Evolutionary conservation across 2,113 vertebrate genomes (phyloP), one percentile per base, ranked within the genome.

Genomic region (Phainopepla nitens): DNA sequence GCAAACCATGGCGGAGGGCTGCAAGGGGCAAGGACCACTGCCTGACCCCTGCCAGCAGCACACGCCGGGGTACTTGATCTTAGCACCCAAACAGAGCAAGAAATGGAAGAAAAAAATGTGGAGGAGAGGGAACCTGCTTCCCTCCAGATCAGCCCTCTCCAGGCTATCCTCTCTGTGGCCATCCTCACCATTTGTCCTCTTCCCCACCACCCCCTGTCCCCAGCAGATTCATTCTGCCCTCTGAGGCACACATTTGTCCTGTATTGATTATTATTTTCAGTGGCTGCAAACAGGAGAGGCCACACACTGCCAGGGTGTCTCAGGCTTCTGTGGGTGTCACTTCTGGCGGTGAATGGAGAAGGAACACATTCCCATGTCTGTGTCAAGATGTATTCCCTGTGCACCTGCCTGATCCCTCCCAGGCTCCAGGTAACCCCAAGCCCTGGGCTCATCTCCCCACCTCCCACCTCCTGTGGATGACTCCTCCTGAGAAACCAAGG

Each of bases 1-100:
- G 81, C 80, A 79, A 95, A 88, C 69, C 62, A 15, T 36, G 27
- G 56, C 0, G 5, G 53, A 54, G 92, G 70, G 49, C 80, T 71
- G 44, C n/a, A 8, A 35, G 61, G 33, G 81, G 17, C 77, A 85
- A 82, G 82, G 93, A 80, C 58, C 4, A 16, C 94, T 96, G 92
- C 77, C 87, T 89, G 85, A 61, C 87, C 91, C 89, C 75, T 36
- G 42, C 76, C 90, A 96, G 96, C 44, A 31, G 72, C 56, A 60
- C 89, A 93, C 14, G 39, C 83, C 24, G 10, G 71, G 66, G 68
- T 16, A 35, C 87, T 94, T 24, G 50, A 68, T 94, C 93, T 94
- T 91, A 87, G 80, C 73, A 89, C 66, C 77, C 65, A 11, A 65
- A 89, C 50, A 93, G 10, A 28, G 58, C 58, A 21, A 94, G 80